A percentile compares a stretch with the other conserved stretches of the same genome.
Evolutionary conservation across 2,797 vertebrate genomes (phyloP).

Genomic region (Kryptopterus vitreolus): DNA sequence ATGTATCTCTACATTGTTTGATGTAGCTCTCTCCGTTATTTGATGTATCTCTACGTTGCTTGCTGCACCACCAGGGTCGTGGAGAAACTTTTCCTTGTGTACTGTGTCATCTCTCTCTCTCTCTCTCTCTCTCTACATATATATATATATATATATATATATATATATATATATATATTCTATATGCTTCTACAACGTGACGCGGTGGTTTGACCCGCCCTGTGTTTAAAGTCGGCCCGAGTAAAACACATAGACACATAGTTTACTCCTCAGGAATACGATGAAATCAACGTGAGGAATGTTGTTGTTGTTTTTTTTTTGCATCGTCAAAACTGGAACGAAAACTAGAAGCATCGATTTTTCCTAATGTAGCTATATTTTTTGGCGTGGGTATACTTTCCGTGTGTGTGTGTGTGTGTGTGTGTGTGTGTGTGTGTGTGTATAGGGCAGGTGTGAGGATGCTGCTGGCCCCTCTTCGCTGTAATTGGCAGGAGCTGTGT

Average conservation of each 20-base stretch:
- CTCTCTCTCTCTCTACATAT: too few species aligned
- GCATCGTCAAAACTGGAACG: neutral
- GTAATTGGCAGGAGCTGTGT: conserved; percentile 56
- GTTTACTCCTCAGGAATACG: neutral
- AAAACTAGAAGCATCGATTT: neutral
- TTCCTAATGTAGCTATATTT: neutral
- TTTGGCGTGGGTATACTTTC: neutral
- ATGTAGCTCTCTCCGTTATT: too few species aligned
- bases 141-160: too few species aligned
- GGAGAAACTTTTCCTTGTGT: too few species aligned
- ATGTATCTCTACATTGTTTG: too few species aligned
- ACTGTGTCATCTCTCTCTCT: too few species aligned
- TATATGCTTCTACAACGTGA: too few species aligned
- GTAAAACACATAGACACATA: neutral
- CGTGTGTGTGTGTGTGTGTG: neutral
- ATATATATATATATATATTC: too few species aligned
- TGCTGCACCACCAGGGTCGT: too few species aligned
- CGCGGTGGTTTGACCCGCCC: neutral
- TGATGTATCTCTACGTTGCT: too few species aligned
- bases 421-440: conserved; percentile 10
- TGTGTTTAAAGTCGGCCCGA: neutral
- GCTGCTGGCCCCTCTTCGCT: conserved; percentile 44
- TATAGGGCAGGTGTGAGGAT: conserved; percentile 54
- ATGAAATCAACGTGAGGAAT: neutral
- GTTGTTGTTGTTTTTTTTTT: neutral